Evolutionary conservation across 2,888 invertebrate species (phyloP).

Genomic region (Troides helena): DNA sequence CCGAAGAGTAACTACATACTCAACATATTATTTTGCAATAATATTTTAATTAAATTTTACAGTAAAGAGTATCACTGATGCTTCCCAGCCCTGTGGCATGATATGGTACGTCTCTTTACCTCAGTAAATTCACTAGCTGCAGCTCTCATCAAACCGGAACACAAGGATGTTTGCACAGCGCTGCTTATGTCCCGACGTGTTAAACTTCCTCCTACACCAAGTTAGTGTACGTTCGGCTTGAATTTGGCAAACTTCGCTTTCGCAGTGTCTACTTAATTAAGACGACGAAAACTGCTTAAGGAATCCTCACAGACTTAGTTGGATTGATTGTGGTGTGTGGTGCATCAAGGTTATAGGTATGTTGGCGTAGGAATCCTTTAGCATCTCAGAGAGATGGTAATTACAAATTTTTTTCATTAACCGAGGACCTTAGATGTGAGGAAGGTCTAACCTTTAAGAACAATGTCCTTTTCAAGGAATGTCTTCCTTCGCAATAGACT

Average conservation of each 20-base stretch:
- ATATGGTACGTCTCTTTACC: neutral
- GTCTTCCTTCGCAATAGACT: too few species aligned
- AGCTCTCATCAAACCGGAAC: neutral
- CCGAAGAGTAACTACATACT: too few species aligned
- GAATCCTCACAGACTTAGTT: conserved; percentile 6
- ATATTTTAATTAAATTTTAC: too few species aligned
- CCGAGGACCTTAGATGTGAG: too few species aligned
- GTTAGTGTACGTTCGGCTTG: neutral
- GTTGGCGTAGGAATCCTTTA: neutral
- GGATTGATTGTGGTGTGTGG: conserved; percentile 9
- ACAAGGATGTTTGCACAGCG: neutral
- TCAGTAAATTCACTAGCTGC: neutral
- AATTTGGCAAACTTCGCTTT: neutral
- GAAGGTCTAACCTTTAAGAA: too few species aligned
- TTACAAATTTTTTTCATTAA: too few species aligned
- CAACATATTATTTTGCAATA: too few species aligned
- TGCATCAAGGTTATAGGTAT: neutral
- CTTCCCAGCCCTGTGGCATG: too few species aligned
- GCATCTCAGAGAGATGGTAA: neutral
- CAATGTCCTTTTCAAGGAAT: too few species aligned
- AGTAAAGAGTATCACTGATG: too few species aligned
- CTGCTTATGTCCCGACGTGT: neutral
- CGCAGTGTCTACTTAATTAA: conserved; percentile 7
- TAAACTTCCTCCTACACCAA: neutral
- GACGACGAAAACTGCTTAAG: conserved; percentile 16